Conservation (phyloP, 2,113 vertebrate genomes). For the Psilopsiagon aurifrons region DNA sequence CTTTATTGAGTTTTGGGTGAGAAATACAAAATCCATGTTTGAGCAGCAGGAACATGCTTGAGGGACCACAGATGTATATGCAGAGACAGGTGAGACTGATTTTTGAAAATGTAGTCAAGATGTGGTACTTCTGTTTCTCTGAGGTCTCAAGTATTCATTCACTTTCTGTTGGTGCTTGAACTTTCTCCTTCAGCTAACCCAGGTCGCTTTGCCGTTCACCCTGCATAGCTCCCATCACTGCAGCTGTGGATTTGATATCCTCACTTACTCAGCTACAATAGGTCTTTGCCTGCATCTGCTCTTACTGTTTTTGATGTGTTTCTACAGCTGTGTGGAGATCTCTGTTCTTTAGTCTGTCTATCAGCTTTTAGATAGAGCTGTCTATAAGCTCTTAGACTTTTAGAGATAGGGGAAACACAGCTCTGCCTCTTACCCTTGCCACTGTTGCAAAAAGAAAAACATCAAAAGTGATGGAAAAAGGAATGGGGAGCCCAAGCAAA, state of each 20-base stretch:
- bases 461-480: background rate
- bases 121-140: background rate
- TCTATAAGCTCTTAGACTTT: background rate
- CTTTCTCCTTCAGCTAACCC: background rate
- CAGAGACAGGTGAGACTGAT: background rate
- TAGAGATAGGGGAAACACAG: background rate
- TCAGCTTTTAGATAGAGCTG: background rate
- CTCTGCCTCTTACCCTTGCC: background rate
- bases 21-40: background rate
- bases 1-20: background rate
- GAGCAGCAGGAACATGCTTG: background rate
- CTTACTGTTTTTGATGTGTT: background rate
- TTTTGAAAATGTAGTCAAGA: background rate
- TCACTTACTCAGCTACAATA: background rate
- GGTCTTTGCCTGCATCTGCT: background rate
- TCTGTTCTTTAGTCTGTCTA: background rate
- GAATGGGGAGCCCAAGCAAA: background rate
- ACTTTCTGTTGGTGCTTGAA: background rate
- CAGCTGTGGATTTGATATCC: background rate
- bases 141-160: background rate
- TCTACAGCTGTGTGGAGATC: background rate
- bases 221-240: background rate
- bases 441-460: background rate
- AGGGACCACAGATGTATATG: background rate
- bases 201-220: accelerated